Percentiles rank a stretch among this genome's conserved stretches.
phyloP scores from a whole-genome alignment of 2,888 invertebrate species.

The Pandemis cinnamomeana region DNA sequence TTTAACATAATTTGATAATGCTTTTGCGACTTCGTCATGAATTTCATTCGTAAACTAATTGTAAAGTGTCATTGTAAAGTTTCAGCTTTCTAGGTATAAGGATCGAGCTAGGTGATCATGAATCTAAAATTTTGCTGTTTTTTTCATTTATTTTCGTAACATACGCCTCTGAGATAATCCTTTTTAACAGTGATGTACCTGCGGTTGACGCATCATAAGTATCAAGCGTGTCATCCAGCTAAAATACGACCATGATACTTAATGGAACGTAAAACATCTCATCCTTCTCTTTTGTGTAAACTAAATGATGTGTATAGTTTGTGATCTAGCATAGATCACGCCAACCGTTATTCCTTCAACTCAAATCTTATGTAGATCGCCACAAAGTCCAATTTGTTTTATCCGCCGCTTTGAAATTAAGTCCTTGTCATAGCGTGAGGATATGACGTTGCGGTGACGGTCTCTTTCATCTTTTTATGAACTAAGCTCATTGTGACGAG shows the following conservation, averaged over 20 bases:
- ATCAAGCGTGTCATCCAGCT: background rate
- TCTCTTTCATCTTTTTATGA: constrained; percentile 24
- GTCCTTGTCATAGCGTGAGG: background rate
- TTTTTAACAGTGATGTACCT: background rate
- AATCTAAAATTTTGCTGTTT: background rate
- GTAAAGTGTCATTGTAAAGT: no score
- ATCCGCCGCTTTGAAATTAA: background rate
- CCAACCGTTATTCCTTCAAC: background rate
- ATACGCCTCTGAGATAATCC: background rate
- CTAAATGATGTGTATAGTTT: constrained; percentile 22
- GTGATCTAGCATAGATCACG: constrained; percentile 26
- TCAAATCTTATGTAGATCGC: background rate
- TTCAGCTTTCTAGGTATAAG: no score
- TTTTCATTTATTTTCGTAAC: background rate
- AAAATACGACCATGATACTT: background rate
- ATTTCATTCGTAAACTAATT: no score
- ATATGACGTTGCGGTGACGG: constrained; percentile 16
- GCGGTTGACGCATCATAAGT: background rate
- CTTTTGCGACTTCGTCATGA: no score
- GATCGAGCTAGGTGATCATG: no score
- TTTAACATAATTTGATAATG: no score
- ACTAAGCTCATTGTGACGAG: constrained; percentile 22
- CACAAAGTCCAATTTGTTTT: background rate
- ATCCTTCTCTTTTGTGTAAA: constrained; percentile 6
- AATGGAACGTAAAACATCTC: background rate